phyloP scores from a whole-genome alignment of 2,888 invertebrate species.

The Xanthostigma xanthostigma region DNA sequence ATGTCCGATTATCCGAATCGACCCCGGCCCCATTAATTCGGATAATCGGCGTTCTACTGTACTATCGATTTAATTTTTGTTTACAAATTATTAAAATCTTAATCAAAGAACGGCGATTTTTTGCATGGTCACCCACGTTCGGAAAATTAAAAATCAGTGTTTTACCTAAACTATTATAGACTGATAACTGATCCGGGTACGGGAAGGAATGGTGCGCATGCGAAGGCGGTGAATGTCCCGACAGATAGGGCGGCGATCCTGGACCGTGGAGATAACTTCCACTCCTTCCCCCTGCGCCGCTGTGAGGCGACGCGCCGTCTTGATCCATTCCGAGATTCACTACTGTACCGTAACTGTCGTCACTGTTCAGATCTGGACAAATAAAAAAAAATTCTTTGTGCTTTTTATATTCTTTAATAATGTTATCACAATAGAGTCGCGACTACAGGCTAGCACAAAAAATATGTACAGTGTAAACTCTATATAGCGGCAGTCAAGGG shows the following conservation, averaged over 20 bases:
- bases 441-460: too few relatives aligned
- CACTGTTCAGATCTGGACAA: constrained; percentile 58
- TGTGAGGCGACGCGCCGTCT: constrained; percentile 64
- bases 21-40: too few relatives aligned
- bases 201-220: constrained; percentile 64
- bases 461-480: too few relatives aligned
- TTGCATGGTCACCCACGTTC: too few relatives aligned
- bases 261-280: constrained; percentile 48
- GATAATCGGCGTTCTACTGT: too few relatives aligned
- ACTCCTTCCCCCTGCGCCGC: constrained; percentile 33
- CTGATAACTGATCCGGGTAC: constrained; percentile 62
- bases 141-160: constrained; percentile 10
- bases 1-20: too few relatives aligned
- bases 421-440: background rate
- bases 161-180: constrained; percentile 71
- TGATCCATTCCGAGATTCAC: constrained; percentile 67
- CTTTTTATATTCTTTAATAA: background rate
- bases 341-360: constrained; percentile 78
- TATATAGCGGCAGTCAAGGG: too few relatives aligned
- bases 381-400: constrained; percentile 7
- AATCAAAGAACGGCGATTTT: too few relatives aligned
- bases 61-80: too few relatives aligned
- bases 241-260: constrained; percentile 65
- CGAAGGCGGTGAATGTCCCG: constrained; percentile 59
- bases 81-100: too few relatives aligned